phyloP scores from a whole-genome alignment of 2,113 vertebrate species.

The Stigmatopora nigra region DNA sequence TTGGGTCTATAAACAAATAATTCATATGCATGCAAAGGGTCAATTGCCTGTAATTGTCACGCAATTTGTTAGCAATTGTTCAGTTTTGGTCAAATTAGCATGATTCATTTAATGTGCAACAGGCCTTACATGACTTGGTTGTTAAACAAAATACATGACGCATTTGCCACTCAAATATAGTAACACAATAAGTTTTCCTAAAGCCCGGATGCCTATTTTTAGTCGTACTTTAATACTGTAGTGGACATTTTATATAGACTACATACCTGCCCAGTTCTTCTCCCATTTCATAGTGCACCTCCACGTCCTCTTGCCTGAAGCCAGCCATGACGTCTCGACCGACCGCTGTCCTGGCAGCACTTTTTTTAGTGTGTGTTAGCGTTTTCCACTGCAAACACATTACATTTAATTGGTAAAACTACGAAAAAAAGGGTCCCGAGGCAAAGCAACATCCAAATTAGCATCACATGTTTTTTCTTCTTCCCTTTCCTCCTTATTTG shows the following conservation, averaged over 20 bases:
- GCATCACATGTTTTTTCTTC: conserved; percentile 3
- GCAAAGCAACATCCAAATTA: not conserved
- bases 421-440: not conserved
- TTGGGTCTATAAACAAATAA: too few relatives aligned
- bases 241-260: not conserved
- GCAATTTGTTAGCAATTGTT: too few relatives aligned
- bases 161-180: too few relatives aligned
- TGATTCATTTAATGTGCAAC: too few relatives aligned
- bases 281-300: conserved; percentile 72
- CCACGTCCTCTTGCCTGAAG: conserved; percentile 75
- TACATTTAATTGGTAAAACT: not conserved
- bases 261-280: conserved; percentile 73
- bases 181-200: not conserved
- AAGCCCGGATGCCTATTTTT: not conserved
- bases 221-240: not conserved
- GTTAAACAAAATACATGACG: too few relatives aligned
- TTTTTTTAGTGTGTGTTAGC: conserved; percentile 10
- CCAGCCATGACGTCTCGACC: conserved; percentile 65
- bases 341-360: conserved; percentile 10
- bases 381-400: not conserved
- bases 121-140: too few relatives aligned
- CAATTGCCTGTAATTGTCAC: too few relatives aligned
- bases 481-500: conserved; percentile 59
- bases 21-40: too few relatives aligned
- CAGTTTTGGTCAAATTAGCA: too few relatives aligned